Evolutionary conservation across 2,797 vertebrate species (phyloP), one percentile per base, ranked within the genome.

Genomic region (Betta splendens): DNA sequence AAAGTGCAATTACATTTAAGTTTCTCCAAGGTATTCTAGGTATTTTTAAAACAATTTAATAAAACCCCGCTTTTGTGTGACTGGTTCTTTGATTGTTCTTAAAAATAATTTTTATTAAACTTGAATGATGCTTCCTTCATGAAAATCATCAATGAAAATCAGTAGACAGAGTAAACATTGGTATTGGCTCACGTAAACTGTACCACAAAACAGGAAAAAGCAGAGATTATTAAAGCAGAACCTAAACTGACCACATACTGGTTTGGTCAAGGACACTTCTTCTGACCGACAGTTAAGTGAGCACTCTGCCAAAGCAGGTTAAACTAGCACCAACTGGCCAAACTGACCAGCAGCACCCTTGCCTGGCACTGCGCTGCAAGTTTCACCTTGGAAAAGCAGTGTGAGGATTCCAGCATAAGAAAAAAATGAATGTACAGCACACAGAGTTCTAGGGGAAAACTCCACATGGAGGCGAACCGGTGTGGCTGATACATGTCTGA

Each of bases 201-300:
- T 48, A 45, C 38, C 11, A 26, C 16, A 47, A 26, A 48, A 35
- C 28, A 49, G 28, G 5, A 44, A 3, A 32, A 38, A 7, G 5
- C 1, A 33, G 12, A 43, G 15, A 8, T 18, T 1, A 22, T 8
- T 18, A 12, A 31, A 39, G 44, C 7, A n/a, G n/a, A n/a, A n/a
- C n/a, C n/a, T n/a, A n/a, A n/a, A n/a, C n/a, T n/a, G n/a, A n/a
- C n/a, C n/a, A n/a, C n/a, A n/a, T n/a, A n/a, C n/a, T n/a, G n/a
- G n/a, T n/a, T n/a, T 45, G 31, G 25, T 63, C 42, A 72, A 66
- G 12, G 32, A 48, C 57, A 63, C 37, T 59, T 53, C 6, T 47
- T 54, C n/a, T n/a, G 16, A 60, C 25, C 29, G 3, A 43, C 9
- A 11, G 38, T 22, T 23, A 32, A 8, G 9, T 18, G 25, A 31